These are phyloP conservation scores for Polypedilum vanderplanki DNA, from an alignment of 1,140 invertebrate genomes.

Conservation along the genomic window DNA sequence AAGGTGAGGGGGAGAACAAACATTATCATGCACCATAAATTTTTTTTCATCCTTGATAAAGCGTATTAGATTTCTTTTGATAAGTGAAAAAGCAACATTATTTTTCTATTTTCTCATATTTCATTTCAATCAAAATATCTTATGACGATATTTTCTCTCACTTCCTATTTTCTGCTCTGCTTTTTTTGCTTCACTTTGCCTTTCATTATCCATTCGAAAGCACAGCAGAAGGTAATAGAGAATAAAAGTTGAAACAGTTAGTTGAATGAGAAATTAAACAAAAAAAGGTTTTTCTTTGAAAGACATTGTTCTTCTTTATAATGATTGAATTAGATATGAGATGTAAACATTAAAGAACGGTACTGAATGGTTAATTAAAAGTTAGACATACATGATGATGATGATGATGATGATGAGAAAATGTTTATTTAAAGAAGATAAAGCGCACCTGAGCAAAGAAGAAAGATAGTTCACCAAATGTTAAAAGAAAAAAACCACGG, in stretches of 20 bases:
- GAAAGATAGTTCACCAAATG: too few species aligned
- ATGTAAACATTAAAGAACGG: conserved; percentile 6
- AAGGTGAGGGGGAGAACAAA: neutral
- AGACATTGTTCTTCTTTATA: neutral
- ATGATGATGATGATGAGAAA: too few species aligned
- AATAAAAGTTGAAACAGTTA: conserved; percentile 7
- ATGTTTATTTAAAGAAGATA: too few species aligned
- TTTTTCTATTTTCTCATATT: neutral
- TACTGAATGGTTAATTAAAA: neutral
- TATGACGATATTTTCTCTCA: neutral
- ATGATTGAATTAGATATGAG: neutral
- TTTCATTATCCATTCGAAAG: neutral
- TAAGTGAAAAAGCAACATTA: neutral
- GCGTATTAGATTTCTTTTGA: neutral
- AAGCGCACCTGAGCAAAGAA: too few species aligned
- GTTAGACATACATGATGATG: too few species aligned
- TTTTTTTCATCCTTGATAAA: neutral
- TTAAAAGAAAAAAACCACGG: too few species aligned
- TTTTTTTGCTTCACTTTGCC: neutral
- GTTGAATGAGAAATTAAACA: neutral
- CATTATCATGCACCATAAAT: neutral
- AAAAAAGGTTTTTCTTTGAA: neutral
- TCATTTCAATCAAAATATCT: neutral
- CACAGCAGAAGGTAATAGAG: neutral
- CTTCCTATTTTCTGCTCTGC: neutral